Base-by-base conservation (phyloP, 1,140 invertebrate genomes). In the Charaxes varanes region DNA sequence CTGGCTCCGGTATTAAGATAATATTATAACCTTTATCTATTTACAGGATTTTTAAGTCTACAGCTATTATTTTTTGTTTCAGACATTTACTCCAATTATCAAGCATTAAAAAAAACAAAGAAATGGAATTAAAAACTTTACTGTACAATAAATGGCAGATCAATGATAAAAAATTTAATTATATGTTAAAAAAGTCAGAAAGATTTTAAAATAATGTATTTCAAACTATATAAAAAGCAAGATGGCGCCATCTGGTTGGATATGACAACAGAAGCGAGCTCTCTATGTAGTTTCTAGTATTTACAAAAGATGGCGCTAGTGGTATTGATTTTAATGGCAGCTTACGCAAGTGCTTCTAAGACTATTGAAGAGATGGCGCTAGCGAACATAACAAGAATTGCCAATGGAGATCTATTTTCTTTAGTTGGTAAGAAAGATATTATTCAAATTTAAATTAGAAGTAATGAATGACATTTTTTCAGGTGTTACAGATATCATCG, bases 341-440 rank as follows among this genome's bases (percentile, higher is more conserved):
- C 41, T 6, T 22, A 43, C 11, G 15, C 38, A 11, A 30, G 26
- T 17, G 54, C 30, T 64, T 55, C 59, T 4, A 59, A 26, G 19
- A 26, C 45, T 3, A 30, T 37, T 12, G 63, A 50, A 62, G 73
- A 81, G 72, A 72, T 77, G 66, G 60, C 67, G 63, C 40, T 80
- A n/a, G 62, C 63, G 2, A 82, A 82, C 14, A 55, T 80, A 4
- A 82, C 78, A 4, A 48, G 78, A 58, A 64, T 64, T 41, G 53
- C 71, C 7, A 56, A 47, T 22, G 76, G 74, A 13, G 78, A 82
- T 69, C 33, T 69, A 12, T 82, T 82, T 47, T 64, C 74, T 11
- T 53, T 82, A 32, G 46, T 62, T 28, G 71, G 78, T 82, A 51
- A 73, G 62, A 11, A 16, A 27, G 8, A 38, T 6, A 19, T 11